Conservation (phyloP, 2,113 vertebrate species). For the Hemichromis elongatus region DNA sequence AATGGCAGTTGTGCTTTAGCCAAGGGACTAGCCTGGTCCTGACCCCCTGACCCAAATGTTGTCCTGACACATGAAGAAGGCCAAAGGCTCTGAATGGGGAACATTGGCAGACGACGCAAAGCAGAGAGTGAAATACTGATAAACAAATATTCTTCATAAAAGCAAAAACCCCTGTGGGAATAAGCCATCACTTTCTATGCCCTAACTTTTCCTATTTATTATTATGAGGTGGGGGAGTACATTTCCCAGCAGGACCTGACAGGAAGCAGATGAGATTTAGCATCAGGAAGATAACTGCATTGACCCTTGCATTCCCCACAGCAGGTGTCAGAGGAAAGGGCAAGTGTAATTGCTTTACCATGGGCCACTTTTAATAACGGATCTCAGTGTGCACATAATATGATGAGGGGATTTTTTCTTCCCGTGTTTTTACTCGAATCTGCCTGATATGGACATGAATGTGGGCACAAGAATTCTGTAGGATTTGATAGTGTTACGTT, state of each 20-base stretch:
- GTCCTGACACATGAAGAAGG: not conserved
- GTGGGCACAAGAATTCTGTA: not conserved
- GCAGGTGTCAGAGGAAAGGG: not conserved
- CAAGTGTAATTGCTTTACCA: not conserved
- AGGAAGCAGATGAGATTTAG: not conserved
- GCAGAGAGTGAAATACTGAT: not conserved
- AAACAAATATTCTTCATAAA: not conserved
- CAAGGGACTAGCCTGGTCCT: not conserved
- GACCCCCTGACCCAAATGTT: constrained; percentile 25
- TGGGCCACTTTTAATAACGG: not conserved
- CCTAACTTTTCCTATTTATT: not conserved
- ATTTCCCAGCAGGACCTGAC: not conserved
- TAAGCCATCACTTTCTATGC: not conserved
- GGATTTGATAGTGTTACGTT: not conserved
- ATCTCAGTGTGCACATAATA: not conserved
- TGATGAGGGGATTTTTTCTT: not conserved
- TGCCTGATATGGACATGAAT: not conserved
- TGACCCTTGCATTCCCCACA: not conserved
- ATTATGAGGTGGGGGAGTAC: not conserved
- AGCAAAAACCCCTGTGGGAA: not conserved
- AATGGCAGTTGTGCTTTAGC: not conserved
- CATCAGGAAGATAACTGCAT: not conserved
- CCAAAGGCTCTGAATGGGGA: not conserved
- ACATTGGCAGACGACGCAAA: not conserved
- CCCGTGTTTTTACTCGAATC: not conserved